Evolutionary conservation across 2,797 vertebrate species (phyloP).

Genomic region (Rhinella marina): DNA sequence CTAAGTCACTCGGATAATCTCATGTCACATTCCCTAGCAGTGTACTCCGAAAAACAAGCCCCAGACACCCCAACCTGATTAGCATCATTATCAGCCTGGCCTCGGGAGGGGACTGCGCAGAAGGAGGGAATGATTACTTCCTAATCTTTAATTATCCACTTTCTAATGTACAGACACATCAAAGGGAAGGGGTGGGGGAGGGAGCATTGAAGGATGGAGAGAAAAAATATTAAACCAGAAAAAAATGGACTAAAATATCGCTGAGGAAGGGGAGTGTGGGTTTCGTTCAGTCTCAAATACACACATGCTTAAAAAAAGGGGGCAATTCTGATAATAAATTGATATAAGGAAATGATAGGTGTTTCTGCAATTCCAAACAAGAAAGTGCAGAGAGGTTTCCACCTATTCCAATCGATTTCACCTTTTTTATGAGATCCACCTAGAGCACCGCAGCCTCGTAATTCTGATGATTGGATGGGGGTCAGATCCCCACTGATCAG

Average conservation of each 20-base stretch:
- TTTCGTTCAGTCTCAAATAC: no score
- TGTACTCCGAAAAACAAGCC: conserved; percentile 19
- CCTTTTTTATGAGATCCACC: no score
- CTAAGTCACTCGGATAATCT: conserved; percentile 9
- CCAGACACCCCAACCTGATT: conserved; percentile 32
- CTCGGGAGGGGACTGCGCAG: conserved; percentile 53
- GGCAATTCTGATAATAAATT: no score
- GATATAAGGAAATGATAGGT: no score
- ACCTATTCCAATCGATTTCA: no score
- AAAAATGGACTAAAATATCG: background rate
- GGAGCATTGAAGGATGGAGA: background rate
- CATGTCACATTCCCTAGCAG: conserved; percentile 39
- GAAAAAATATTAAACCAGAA: background rate
- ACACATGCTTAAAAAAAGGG: no score
- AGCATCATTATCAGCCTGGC: conserved; percentile 52
- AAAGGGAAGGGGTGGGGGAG: conserved; percentile 47
- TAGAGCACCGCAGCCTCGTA: no score
- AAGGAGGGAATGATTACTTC: conserved; percentile 59
- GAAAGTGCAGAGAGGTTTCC: no score
- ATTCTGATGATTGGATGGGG: no score
- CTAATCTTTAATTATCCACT: conserved; percentile 63
- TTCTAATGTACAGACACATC: conserved; percentile 62
- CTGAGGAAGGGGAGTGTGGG: no score
- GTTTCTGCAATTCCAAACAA: no score
- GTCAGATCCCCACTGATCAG: no score